Base-by-base conservation (phyloP, 1,140 invertebrate genomes). In the Calycopis cecrops region DNA sequence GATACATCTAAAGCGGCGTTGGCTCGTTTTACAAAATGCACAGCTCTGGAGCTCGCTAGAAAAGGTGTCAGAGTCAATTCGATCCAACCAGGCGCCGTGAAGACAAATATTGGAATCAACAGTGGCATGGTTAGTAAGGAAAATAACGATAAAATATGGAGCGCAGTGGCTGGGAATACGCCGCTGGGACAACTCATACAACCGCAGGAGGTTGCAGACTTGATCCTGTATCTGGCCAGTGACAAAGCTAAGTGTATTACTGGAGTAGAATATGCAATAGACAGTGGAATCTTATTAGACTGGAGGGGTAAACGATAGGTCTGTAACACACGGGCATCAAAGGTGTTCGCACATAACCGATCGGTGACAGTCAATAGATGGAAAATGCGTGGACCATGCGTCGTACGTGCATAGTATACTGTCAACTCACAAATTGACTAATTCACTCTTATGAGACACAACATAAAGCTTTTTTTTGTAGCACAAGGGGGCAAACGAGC, bases 11-110 rank as follows among this genome's bases (percentile, higher is more conserved):
- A 69, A 54, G 62, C 59, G 6, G 66, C 49, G 21, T 47, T 76
- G 4, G 44, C 18, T 4, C 59, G 60, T 35, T 73, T 76, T 21
- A 69, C 68, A 0, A 67, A 60, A 35, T 52, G 57, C 47, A 42
- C 55, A n/a, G 73, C 73, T 18, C 48, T 60, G 9, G 68, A 73
- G 7, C 28, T 73, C 38, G 66, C 63, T 10, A 11, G 37, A 7
- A 42, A 60, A 40, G 64, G 69, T 8, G 63, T 72, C 3, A 65
- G 73, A 55, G 64, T 72, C 0, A 76, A 76, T 52, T 59, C 48
- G 11, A 53, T 74, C 14, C 56, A 57, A 4, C 67, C 69, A 1
- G 68, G 67, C 17, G 42, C 49, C 12, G 59, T 64, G 3, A 62
- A 63, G 16, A 70, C 67, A 9, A 65, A 70, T 56, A 44, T 70